Base-by-base conservation (phyloP, 2,113 vertebrate species). In the Nothobranchius kuhntae region DNA sequence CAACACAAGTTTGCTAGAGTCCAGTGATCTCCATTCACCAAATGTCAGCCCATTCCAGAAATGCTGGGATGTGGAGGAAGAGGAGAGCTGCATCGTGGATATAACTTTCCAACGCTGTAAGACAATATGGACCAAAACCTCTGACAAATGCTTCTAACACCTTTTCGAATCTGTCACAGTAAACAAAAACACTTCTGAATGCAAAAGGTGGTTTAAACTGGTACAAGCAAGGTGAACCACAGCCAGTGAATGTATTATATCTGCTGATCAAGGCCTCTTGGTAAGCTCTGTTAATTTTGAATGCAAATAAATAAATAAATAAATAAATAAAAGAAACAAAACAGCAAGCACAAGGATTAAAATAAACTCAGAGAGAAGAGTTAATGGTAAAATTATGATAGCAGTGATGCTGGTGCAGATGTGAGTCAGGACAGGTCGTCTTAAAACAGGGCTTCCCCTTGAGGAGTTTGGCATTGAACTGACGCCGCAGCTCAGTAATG, bases 181-280 rank as follows among this genome's bases (percentile, higher is more conserved):
- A 40, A 40, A 40, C 7, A 1, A 40, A 40, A 9, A 9, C 38
- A 40, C 38, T 40, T 40, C 3, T 40, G 38, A 40, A 40, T 7
- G 6, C 6, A 40, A 40, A 9, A 8, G 1, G 36, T 4, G 36
- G 36, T 38, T 7, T 21, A 21, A 21, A 21, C 21, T 1, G 21
- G 21, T 21, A 21, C 21, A 21, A 21, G 21, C 36, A 38, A 38
- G 38, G 38, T 40, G 38, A 40, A 40, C 30, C 30, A 7, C 6
- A 8, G 38, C 38, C 6, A 6, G 38, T 40, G 3, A 40, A 9
- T 9, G 9, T 40, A 9, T 77, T 87, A 86, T 84, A 85, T 74
- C 73, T 86, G 87, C 86, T 85, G 87, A 88, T 86, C 83, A 78
- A 71, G 76, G 80, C 68, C 62, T 73, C 70, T 75, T 5, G 59